Evolutionary conservation across 1,140 invertebrate species (phyloP), one percentile per base, ranked within the genome.

Genomic region (Drosophila melanica): DNA sequence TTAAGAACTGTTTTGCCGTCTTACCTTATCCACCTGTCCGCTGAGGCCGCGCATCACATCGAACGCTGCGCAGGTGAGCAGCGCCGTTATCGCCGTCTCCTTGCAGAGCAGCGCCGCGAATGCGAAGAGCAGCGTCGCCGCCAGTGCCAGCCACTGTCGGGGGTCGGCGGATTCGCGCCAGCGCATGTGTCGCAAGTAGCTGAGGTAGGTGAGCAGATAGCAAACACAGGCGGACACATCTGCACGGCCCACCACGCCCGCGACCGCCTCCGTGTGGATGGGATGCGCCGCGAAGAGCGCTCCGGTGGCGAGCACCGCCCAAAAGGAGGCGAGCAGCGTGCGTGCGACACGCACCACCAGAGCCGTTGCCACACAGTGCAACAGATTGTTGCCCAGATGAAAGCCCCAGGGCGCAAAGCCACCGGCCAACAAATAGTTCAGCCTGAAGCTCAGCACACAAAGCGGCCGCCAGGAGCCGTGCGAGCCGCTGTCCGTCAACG

Each of bases 181-280:
- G 71, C 93, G 92, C 59, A 95, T 93, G 76, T 95, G 95, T 42
- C 94, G 94, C 54, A 94, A 93, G 92, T 98, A 98, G 16, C 95
- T 94, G 57, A 98, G 93, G 85, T 99, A 96, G 73, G 97, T 96
- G 33, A 96, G 92, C 50, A 99, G 94, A 86, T 97, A 98, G 92
- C 99, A 96, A 72, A 98, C 95, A 86, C 97, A 97, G 16, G 97
- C 97, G 9, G 98, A 95, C 14, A 99, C 93, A 93, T 99, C 98
- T 5, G 98, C 98, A 78, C 98, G 94, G 9, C 98, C 98, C 10
- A 99, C 98, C 48, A 99, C 95, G n/a, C 98, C 98, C 10, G 98
- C 97, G 7, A 99, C 98, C 1, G 98, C 97, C 93, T 99, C 98
- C 30, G 97, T 97, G 92, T 99, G 98, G 75, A 99, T 95, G 14